Evolutionary conservation across 2,888 invertebrate species (phyloP), one percentile per base, ranked within the genome.

Genomic region (Digitonthophagus gazella): DNA sequence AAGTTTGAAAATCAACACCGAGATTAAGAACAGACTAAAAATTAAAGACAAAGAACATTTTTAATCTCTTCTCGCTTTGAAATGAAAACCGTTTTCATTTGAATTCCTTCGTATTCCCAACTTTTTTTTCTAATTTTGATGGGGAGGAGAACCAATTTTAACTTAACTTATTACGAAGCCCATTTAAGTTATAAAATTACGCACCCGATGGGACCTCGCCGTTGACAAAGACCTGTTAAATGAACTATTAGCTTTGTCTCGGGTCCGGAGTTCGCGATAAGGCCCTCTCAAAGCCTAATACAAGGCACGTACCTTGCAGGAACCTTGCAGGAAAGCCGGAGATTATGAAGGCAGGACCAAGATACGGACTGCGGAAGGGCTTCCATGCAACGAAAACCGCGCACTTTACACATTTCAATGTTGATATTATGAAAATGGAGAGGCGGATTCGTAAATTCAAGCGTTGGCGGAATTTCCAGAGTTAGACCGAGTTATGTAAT

Each of bases 191-290:
- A 44, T 44, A 44, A 44, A 44, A 44, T 44, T 44, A 44, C 28
- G 28, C 28, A 44, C 6, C 28, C 28, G 28, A 44, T 44, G 28
- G 11, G 6, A 11, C 28, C 28, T 44, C 28, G 28, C 6, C 28
- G 28, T 44, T 44, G 28, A 44, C 28, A 44, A 44, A 44, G 28
- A 44, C 28, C 28, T 44, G 28, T 11, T 18, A 61, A 61, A 61
- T 61, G 20, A 61, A 20, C 61, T 61, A 61, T 61, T 61, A 61
- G 28, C 28, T 44, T 20, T 61, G 61, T 61, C 61, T 61, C 20
- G 61, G 61, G n/a, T 19, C 3, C 28, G 8, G 18, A 19, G n/a
- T 18, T 61, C n/a, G n/a, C 61, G 61, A 61, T 61, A 61, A 61
- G 61, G 61, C 3, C 8, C 6, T 5, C 57, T 57, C 57, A 15